These are phyloP conservation scores for Corythaixoides concolor DNA, from an alignment of 2,113 vertebrate species.

Conservation along the genomic window DNA sequence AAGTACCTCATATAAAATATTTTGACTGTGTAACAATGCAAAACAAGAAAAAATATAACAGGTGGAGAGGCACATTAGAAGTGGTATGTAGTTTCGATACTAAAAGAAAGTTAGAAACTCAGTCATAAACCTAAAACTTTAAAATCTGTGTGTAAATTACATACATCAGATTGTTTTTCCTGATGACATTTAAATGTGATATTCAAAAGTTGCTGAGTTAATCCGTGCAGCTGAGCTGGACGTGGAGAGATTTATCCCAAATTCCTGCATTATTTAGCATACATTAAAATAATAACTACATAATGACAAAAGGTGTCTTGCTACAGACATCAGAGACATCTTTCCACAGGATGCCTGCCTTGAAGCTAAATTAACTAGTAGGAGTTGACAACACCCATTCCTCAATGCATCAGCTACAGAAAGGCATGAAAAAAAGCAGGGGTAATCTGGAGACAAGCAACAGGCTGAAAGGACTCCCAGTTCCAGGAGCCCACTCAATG, in stretches of 20 bases:
- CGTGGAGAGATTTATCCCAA: background rate
- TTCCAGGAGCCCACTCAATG: background rate
- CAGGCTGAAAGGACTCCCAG: background rate
- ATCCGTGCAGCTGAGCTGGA: constrained; percentile 20
- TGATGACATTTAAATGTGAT: background rate
- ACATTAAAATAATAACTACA: constrained; percentile 12
- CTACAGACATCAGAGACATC: background rate
- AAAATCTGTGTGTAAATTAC: background rate
- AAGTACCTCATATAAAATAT: background rate
- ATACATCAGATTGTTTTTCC: background rate
- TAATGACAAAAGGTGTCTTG: background rate
- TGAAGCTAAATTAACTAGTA: background rate
- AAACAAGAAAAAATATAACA: background rate
- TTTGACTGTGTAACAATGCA: background rate
- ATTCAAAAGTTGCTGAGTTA: constrained; percentile 20
- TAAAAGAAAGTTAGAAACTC: background rate
- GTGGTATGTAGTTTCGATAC: background rate
- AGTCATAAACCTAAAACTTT: background rate
- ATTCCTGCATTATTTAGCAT: constrained; percentile 27
- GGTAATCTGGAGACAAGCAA: background rate
- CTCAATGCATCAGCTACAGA: background rate
- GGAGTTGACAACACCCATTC: background rate
- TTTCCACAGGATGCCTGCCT: background rate
- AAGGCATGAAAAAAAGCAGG: too few species aligned
- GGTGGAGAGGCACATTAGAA: background rate